Base-by-base conservation (phyloP, 2,888 invertebrate genomes). In the Leptopilina syphax region DNA sequence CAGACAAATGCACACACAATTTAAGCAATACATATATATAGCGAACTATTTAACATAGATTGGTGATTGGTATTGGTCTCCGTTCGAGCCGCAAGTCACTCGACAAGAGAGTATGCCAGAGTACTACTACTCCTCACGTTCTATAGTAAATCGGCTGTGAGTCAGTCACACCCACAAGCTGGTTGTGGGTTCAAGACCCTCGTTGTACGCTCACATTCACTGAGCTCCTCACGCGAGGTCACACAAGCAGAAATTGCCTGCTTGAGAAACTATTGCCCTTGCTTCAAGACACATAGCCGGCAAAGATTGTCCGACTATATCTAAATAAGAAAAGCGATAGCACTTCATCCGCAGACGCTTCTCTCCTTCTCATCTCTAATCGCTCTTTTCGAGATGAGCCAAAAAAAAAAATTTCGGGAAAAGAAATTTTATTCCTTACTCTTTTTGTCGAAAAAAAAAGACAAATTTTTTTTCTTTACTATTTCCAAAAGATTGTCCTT, bases 61-160 rank as follows among this genome's bases (percentile, higher is more conserved):
- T 8, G 44, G 8, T n/a, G 18, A 34, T 34, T 34, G 34, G 34
- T n/a, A 44, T 47, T 18, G 68, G 68, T 18, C n/a, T 50, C 1
- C n/a, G 78, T 70, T 70, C 67, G 76, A 78, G 76, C 77, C 70
- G 63, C 50, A 12, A 77, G 76, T 77, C 79, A 63, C 73, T 80
- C 81, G 73, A 82, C 47, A 47, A 66, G 66, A 66, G 68, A 63
- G 63, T 63, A 18, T 63, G 77, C 79, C 68, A 82, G 85, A 85
- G 85, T 89, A 90, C 90, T 90, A 90, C 84, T 84, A 85, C 81
- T 83, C 83, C 88, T 87, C 89, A 88, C 86, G 86, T 86, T 88
- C 90, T 91, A 90, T 91, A 91, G 90, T 91, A 91, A 90, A 89
- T 89, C 89, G 89, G 88, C 89, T 90, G 90, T 91, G 90, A 90